Evolutionary conservation across 1,140 invertebrate genomes (phyloP), one percentile per base, ranked within the genome.

Genomic region (Drosophila gunungcola): DNA sequence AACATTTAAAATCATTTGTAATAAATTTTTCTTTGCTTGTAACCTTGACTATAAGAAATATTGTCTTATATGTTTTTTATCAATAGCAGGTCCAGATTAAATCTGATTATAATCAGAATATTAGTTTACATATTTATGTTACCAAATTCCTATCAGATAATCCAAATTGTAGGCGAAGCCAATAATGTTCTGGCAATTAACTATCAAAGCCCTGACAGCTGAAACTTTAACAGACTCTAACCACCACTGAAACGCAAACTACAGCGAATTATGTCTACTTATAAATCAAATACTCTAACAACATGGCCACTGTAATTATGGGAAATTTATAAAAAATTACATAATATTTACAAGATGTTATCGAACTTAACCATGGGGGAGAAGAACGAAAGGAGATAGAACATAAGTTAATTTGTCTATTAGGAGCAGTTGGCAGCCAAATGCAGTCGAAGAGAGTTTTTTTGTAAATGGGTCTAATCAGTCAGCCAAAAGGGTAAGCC

Each of bases 281-380:
- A 88, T 88, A 88, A 88, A 88, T 88, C 83, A 88, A 88, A 79
- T 82, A 63, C 42, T 16, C 83, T 64, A 88, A 88, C 82, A 82
- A 88, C 76, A 61, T 65, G 75, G 21, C 48, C 75, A 46, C 83
- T 88, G 74, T 88, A 88, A 88, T 88, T 88, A 88, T 77, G 67
- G 68, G 63, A 81, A 88, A 79, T 82, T 82, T 82, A 78, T 78
- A 77, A 82, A 88, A 86, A 88, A 88, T 88, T 88, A 88, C 83
- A 88, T 72, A 88, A 88, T 88, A 88, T 88, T 88, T 88, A 88
- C 83, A 88, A 88, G 83, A 86, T 86, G 83, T 88, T 88, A 88
- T 88, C 83, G 76, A 54, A 52, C 41, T n/a, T 73, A 82, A 69
- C 57, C 75, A 78, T 73, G 63, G 82, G 52, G 54, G 27, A 61